These are phyloP conservation scores for Manis crassicaudata DNA, from an alignment of 2,797 vertebrate genomes.

Conservation along the genomic window DNA sequence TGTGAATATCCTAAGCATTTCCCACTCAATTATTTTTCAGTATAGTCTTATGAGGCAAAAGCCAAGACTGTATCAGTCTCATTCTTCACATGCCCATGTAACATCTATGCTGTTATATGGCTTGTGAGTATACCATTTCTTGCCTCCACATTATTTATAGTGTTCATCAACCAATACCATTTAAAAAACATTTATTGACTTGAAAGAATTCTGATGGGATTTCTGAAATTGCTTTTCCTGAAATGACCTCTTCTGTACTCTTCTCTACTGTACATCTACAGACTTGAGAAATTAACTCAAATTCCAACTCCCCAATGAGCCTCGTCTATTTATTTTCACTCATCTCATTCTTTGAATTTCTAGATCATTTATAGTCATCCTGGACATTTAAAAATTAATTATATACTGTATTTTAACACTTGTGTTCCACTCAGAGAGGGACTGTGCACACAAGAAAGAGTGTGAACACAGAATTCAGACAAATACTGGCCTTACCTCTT, in stretches of 20 bases:
- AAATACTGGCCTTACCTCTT: neutral
- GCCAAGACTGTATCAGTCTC: neutral
- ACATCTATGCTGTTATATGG: neutral
- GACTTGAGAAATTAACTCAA: neutral
- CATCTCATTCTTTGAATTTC: constrained; percentile 30
- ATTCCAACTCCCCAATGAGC: neutral
- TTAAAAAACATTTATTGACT: constrained; percentile 14
- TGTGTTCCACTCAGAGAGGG: neutral
- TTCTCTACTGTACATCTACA: neutral
- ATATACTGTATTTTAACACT: neutral
- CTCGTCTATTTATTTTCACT: neutral
- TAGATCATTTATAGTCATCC: neutral
- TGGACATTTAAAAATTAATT: neutral
- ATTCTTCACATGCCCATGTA: neutral
- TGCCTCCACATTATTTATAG: neutral
- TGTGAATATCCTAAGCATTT: constrained; percentile 57
- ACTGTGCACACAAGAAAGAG: neutral
- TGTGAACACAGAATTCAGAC: neutral
- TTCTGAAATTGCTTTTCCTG: constrained; percentile 39
- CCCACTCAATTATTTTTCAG: constrained; percentile 54
- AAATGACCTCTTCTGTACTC: neutral
- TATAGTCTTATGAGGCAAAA: neutral
- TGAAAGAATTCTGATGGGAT: constrained; percentile 1
- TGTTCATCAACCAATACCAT: neutral
- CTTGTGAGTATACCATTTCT: constrained; percentile 36